Percentiles rank a stretch among this genome's conserved stretches.
Conservation (phyloP, 2,888 invertebrate genomes). For the Biston betularia region DNA sequence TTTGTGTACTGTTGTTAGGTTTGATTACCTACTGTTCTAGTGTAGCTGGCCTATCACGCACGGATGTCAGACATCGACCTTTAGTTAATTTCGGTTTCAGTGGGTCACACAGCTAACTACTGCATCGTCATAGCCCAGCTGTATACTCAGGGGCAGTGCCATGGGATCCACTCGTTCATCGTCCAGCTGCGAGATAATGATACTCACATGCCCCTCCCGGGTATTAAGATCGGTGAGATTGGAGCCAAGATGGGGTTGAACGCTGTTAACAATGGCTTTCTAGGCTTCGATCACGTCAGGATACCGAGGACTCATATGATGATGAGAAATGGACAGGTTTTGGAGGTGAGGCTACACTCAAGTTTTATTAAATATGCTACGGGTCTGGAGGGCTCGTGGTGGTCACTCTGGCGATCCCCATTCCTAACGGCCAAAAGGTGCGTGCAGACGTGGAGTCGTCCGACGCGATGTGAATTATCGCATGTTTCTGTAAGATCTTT, state of each 20-base stretch:
- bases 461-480: too few species aligned
- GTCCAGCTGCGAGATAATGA: slow-evolving; percentile 95
- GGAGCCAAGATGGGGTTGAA: slow-evolving; percentile 97
- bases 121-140: slow-evolving; percentile 97
- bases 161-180: slow-evolving; percentile 96
- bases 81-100: slow-evolving; percentile 74
- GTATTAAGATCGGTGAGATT: slow-evolving; percentile 97
- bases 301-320: slow-evolving; percentile 95
- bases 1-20: too few species aligned
- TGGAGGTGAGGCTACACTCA: slow-evolving; percentile 71
- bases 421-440: too few species aligned
- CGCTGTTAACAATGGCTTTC: slow-evolving; percentile 95
- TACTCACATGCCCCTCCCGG: slow-evolving; percentile 94
- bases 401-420: too few species aligned
- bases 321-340: slow-evolving; percentile 96
- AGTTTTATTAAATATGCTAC: too few species aligned
- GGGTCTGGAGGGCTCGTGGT: too few species aligned
- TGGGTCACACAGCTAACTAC: slow-evolving; percentile 97
- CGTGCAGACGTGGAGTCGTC: too few species aligned
- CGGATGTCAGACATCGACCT: too few species aligned
- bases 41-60: neutral
- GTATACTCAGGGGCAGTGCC: slow-evolving; percentile 91
- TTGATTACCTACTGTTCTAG: neutral
- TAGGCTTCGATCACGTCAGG: slow-evolving; percentile 94
- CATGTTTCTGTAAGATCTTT: too few species aligned